These are phyloP conservation scores for Syngnathus acus DNA, from an alignment of 2,797 vertebrate genomes.

Conservation along the genomic window DNA sequence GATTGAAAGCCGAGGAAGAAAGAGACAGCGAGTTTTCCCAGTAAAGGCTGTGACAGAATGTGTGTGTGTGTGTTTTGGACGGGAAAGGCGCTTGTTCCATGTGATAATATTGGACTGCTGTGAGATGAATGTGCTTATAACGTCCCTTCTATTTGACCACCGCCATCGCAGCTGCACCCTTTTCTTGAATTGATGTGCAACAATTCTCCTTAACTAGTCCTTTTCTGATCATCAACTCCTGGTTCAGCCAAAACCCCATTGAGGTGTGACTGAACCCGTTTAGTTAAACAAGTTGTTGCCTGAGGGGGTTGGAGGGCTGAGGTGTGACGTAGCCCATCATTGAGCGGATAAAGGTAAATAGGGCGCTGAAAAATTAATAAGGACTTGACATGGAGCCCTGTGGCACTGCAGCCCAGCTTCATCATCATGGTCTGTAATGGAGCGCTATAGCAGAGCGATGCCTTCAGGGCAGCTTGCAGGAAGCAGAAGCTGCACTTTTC, in stretches of 20 bases:
- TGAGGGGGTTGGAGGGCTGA: constrained; percentile 20
- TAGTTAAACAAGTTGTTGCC: constrained; percentile 20
- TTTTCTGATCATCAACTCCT: background rate
- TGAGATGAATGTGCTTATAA: constrained; percentile 40
- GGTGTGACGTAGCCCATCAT: constrained; percentile 29
- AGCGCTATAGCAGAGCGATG: constrained; percentile 27
- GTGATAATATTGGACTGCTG: constrained; percentile 42
- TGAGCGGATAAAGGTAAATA: constrained; percentile 47
- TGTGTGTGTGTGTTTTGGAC: constrained; percentile 4
- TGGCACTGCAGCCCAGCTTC: constrained; percentile 35
- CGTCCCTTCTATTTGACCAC: constrained; percentile 12
- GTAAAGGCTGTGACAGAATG: constrained; percentile 9
- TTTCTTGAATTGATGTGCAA: background rate
- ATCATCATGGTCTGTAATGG: constrained; percentile 52
- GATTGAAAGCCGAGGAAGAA: constrained; percentile 30
- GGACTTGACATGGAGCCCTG: constrained; percentile 36
- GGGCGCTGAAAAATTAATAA: constrained; percentile 61
- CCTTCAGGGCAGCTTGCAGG: constrained; percentile 41
- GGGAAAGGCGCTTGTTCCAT: constrained; percentile 1
- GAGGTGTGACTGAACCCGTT: constrained; percentile 21
- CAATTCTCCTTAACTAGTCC: background rate
- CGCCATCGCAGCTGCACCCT: constrained; percentile 7
- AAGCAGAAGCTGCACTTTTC: constrained; percentile 35
- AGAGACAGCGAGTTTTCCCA: constrained; percentile 6
- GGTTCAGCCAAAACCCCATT: constrained; percentile 21